Evolutionary conservation across 1,140 invertebrate genomes (phyloP).

Genomic region (Nylanderia fulva): DNA sequence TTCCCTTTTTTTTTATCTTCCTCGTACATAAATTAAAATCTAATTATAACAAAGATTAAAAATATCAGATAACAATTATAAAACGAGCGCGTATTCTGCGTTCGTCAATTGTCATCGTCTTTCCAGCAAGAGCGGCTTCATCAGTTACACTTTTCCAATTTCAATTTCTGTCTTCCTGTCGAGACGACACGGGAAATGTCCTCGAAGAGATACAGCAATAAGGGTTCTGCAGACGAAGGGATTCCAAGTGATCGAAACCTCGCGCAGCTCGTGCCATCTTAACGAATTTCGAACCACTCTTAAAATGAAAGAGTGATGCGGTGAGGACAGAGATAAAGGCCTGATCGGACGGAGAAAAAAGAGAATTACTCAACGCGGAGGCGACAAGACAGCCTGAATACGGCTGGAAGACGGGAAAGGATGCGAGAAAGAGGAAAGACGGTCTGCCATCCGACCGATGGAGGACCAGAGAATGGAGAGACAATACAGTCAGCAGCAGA

Average conservation of each 20-base stretch:
- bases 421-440: conserved; percentile 47
- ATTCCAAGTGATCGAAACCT: conserved; percentile 65
- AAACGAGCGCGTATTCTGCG: not conserved
- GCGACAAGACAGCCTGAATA: conserved; percentile 52
- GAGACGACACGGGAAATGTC: conserved; percentile 48
- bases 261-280: conserved; percentile 60
- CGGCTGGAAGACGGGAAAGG: conserved; percentile 41
- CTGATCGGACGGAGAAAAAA: conserved; percentile 29
- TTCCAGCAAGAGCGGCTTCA: conserved; percentile 5
- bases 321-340: not conserved
- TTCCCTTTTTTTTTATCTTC: not conserved
- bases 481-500: conserved; percentile 85
- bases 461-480: conserved; percentile 78
- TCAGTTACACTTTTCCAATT: conserved; percentile 38
- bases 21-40: conserved; percentile 1
- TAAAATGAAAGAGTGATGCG: not conserved
- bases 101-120: conserved; percentile 9
- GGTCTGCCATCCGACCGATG: conserved; percentile 49
- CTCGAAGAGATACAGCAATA: conserved; percentile 36
- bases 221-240: conserved; percentile 49
- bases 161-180: conserved; percentile 46
- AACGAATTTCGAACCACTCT: conserved; percentile 71
- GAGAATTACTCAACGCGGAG: conserved; percentile 35
- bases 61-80: not conserved
- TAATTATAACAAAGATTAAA: not conserved